These are phyloP conservation scores for Atopsyche davidsoni DNA, from an alignment of 1,140 invertebrate species.

Conservation along the genomic window DNA sequence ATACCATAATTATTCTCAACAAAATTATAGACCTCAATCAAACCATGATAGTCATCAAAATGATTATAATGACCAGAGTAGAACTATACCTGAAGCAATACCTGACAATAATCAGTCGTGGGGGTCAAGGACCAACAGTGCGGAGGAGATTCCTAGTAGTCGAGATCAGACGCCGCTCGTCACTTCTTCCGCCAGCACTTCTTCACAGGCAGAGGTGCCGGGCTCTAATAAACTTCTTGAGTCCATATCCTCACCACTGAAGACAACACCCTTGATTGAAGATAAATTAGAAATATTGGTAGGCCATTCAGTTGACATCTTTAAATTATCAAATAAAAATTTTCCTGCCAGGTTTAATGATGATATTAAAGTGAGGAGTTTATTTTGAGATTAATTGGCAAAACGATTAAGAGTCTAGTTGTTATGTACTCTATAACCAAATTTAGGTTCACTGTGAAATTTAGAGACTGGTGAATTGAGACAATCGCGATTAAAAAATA, in stretches of 20 bases:
- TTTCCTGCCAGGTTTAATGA: no score
- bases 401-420: no score
- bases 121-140: constrained; percentile 3
- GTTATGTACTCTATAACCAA: no score
- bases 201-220: constrained; percentile 2
- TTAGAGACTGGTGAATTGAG: no score
- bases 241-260: constrained; percentile 9
- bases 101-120: constrained; percentile 2
- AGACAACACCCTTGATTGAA: not conserved
- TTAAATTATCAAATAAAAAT: no score
- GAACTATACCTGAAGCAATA: not conserved
- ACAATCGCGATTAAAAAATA: no score
- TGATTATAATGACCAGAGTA: constrained; percentile 4
- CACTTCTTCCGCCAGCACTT: constrained; percentile 5
- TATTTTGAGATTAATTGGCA: no score
- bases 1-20: no score
- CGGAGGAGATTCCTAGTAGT: constrained; percentile 1
- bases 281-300: not conserved
- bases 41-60: constrained; percentile 2
- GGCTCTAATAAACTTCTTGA: constrained; percentile 14
- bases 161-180: not conserved
- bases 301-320: no score
- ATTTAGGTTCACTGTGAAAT: no score
- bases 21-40: constrained; percentile 6
- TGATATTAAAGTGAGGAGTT: no score